Base-by-base conservation (phyloP, 2,113 vertebrate species). In the Leucopsar rothschildi region DNA sequence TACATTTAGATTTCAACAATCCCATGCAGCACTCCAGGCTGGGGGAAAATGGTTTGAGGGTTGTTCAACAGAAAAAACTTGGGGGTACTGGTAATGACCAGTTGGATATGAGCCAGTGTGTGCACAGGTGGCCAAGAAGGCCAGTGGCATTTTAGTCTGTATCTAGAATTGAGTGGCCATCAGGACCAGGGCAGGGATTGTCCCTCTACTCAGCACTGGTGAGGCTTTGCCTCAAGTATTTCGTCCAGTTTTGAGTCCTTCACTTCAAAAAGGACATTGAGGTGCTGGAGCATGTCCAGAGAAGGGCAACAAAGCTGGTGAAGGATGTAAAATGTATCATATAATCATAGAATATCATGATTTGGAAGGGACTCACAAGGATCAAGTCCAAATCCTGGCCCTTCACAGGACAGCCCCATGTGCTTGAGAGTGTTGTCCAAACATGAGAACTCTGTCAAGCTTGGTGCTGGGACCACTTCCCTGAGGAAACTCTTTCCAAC, bases 1-100 rank as follows among this genome's bases (percentile, higher is more conserved):
- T 55, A 47, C 15, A 11, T 15, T 61, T 35, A 40, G 17, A 39
- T 75, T 33, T 19, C 24, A 45, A 40, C 13, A 45, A 31, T 4
- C 20, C 24, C 40, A 15, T 40, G 11, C 14, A 31, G 47, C 4
- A 2, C 2, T 13, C 11, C 12, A 23, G n/a, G 4, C 6, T 47
- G 21, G 14, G 24, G 8, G 40, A 40, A 14, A 4, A 33, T 61
- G 21, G 8, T 6, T 53, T 75, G 47, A 68, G n/a, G 20, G 19
- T 11, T 52, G 33, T 9, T n/a, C 13, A 55, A 0, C 0, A 1
- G 39, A 53, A 53, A 53, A 81, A 12, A 6, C 7, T 8, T 39
- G 13, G 21, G 4, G 18, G 2, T 39, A 4, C 24, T 68, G 13
- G 24, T 31, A 23, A 25, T 17, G 45, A 28, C 4, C 24, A 18